Base-by-base conservation (phyloP, 2,888 invertebrate species). In the Agonopterix arenella region DNA sequence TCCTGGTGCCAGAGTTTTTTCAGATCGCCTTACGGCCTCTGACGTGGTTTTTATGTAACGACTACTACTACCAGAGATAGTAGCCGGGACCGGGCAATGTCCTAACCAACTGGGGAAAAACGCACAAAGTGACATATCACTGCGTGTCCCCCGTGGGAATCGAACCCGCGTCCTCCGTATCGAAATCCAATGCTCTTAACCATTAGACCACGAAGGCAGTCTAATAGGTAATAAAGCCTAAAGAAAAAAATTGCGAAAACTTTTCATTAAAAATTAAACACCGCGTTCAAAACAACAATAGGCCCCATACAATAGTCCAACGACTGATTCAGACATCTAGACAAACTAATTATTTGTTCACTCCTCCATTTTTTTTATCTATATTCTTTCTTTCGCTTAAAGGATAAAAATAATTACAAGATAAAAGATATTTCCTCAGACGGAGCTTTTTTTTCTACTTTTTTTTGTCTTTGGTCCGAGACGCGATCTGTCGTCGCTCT, bases 361-460 rank as follows among this genome's bases (percentile, higher is more conserved):
- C 46, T 57, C 53, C 53, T 47, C 56, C 61, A 60, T 65, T 66
- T 72, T 28, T n/a, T 77, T 75, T 79, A 77, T 78, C 73, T 73
- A 71, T 69, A 64, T 64, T 70, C 75, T 73, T 76, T 74, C 76
- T 78, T 78, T 76, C 77, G 75, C 76, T 84, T 79, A 88, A 85
- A 84, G 85, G 85, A 88, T 89, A 80, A 89, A 89, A 84, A 88
- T 89, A 89, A 89, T 88, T 84, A 85, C 84, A 82, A 85, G 88
- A 89, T 88, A 83, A 84, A 80, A 88, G 85, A 80, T 79, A 76
- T 76, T 79, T 76, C 70, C 74, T 59, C 62, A 53, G 58, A 56
- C 55, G 56, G 54, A 50, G 46, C 47, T 47, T 56, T 66, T 68
- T 65, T 64, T 65, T 65, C 57, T 67, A 61, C 73, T 66, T 68